Evolutionary conservation across 2,797 vertebrate genomes (phyloP).

Genomic region (Sebastes alutus): DNA sequence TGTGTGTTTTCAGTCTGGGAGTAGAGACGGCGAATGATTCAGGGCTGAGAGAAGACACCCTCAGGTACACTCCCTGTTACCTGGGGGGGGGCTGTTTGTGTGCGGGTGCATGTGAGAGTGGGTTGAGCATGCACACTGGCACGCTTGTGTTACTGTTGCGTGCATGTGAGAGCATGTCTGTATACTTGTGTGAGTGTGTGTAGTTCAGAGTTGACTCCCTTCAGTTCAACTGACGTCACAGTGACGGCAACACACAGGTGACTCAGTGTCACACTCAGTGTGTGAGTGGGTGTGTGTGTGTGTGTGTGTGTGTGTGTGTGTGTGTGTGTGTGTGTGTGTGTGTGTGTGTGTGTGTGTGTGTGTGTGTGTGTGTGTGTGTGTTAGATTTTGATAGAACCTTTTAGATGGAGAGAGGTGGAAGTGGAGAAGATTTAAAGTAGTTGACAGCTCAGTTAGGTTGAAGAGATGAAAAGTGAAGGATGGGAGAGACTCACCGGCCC

Average conservation of each 20-base stretch:
- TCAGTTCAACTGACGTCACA: slow-evolving; percentile 7
- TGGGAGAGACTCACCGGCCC: background rate
- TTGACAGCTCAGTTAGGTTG: slow-evolving; percentile 7
- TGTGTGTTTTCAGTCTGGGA: slow-evolving; percentile 31
- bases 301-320: background rate
- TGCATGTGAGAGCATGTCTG: background rate
- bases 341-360: background rate
- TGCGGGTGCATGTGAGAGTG: background rate
- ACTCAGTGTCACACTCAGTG: slow-evolving; percentile 16
- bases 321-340: background rate
- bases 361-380: background rate
- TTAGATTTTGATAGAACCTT: slow-evolving; percentile 11
- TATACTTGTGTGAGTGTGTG: background rate
- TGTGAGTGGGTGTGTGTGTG: background rate
- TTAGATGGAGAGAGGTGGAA: background rate
- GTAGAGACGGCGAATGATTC: background rate
- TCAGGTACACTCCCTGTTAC: background rate
- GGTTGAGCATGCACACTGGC: background rate
- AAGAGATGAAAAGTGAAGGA: slow-evolving; percentile 15
- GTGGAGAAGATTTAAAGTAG: slow-evolving; percentile 17
- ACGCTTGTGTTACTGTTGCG: background rate
- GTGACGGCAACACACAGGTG: slow-evolving; percentile 14
- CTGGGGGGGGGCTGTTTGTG: background rate
- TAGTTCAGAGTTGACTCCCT: background rate
- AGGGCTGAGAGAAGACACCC: background rate